phyloP scores from a whole-genome alignment of 2,113 vertebrate species.

The Neofelis nebulosa region DNA sequence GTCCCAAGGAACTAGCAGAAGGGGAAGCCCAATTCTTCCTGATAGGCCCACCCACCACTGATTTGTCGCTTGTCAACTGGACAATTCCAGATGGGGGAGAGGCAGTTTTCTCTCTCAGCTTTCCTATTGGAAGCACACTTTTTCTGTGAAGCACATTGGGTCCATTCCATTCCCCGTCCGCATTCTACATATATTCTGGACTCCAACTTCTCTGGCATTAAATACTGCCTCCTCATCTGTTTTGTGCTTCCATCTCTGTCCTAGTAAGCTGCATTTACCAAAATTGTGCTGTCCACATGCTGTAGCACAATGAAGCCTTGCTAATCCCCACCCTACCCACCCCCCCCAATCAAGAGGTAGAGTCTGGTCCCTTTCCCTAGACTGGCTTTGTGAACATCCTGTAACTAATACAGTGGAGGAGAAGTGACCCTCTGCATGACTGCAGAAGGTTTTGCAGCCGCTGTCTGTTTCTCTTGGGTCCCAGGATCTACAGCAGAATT shows the following conservation, averaged over 20 bases:
- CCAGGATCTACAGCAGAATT: neutral
- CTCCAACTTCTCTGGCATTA: neutral
- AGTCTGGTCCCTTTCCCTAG: neutral
- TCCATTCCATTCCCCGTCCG: neutral
- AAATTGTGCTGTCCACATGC: neutral
- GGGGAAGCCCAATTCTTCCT: neutral
- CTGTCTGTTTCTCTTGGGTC: neutral
- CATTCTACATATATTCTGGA: neutral
- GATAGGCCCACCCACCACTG: neutral
- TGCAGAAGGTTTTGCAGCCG: neutral
- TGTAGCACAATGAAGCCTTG: neutral
- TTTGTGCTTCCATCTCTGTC: neutral
- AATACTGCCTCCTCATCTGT: neutral
- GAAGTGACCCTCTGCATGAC: neutral
- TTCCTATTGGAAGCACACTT: neutral
- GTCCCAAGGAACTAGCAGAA: neutral
- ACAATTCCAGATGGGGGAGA: neutral
- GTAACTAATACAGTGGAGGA: neutral
- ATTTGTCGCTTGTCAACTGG: neutral
- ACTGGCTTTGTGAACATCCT: neutral
- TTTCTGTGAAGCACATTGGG: neutral
- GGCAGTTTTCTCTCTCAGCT: neutral
- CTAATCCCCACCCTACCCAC: no score
- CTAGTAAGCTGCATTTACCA: neutral
- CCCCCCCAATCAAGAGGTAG: neutral